Base-by-base conservation (phyloP, 2,113 vertebrate genomes). In the Sceloporus undulatus region DNA sequence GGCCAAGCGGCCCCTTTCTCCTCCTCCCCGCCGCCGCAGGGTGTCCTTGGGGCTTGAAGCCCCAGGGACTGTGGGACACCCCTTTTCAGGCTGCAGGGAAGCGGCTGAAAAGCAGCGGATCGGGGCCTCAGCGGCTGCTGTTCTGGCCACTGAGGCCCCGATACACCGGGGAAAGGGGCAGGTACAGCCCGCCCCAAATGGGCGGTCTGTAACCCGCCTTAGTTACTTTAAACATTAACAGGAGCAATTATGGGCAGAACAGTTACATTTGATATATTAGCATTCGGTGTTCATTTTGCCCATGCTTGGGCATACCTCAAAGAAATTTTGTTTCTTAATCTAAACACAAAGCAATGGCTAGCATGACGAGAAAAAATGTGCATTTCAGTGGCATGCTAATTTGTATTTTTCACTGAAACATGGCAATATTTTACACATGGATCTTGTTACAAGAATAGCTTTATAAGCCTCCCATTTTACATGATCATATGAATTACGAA, bases 401-500 rank as follows among this genome's bases (percentile, higher is more conserved):
- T 95, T 95, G 94, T 95, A 95, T 97, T 89, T 95, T 97, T 93
- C 90, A 95, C 92, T 91, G 93, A 96, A 96, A 94, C 90, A 92
- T 91, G 87, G 90, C 92, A 91, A 95, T 95, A 94, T 94, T 94
- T 94, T 95, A 93, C 96, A 96, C 95, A 90, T 96, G 97, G 95
- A 94, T 96, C 95, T 95, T 96, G 95, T 97, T 97, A 97, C 87
- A 92, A 88, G 91, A 93, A 95, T 95, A 90, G 88, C 85, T 95
- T 95, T 96, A 96, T 96, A 95, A 94, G 91, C 80, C 93, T 94
- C 90, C 93, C 93, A 95, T 96, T 97, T 96, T 96, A 94, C 95
- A 95, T 97, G 95, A 97, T 96, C 93, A 91, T 95, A 96, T 94
- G 95, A 97, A 96, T 97, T 97, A 97, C 86, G 90, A 97, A 96